Percentiles rank a stretch among this genome's conserved stretches.
Conservation (phyloP, 2,113 vertebrate genomes). For the Pogona vitticeps region DNA sequence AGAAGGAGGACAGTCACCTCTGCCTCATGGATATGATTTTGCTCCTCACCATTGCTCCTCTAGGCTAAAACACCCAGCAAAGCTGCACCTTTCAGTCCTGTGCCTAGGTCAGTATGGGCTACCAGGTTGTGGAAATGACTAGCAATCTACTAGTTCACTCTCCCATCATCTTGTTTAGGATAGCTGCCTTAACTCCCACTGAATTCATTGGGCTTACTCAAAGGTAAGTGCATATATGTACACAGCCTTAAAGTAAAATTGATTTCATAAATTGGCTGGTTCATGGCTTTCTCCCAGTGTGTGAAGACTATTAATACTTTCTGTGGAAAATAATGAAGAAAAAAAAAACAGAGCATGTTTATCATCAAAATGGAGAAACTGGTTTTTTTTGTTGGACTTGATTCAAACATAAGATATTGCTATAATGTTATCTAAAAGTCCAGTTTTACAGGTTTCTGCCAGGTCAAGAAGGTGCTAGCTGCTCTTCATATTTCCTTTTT, state of each 20-base stretch:
- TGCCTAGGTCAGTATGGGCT: background rate
- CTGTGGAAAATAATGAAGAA: background rate
- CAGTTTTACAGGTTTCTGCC: constrained; percentile 73
- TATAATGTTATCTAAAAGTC: constrained; percentile 76
- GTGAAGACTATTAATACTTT: constrained; percentile 15
- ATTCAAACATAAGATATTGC: constrained; percentile 71
- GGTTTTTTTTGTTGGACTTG: constrained; percentile 77
- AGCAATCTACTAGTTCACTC: background rate
- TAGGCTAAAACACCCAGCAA: no score
- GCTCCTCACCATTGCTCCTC: background rate
- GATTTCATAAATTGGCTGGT: background rate
- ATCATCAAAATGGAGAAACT: constrained; percentile 79
- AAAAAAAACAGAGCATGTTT: constrained; percentile 36
- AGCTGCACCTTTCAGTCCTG: no score
- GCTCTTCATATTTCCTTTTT: constrained; percentile 76
- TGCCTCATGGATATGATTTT: no score
- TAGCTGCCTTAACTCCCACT: background rate
- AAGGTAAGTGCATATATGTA: background rate
- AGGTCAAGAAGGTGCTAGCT: constrained; percentile 76
- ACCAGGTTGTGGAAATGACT: background rate
- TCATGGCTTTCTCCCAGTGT: background rate
- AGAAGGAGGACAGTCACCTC: background rate
- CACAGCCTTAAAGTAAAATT: background rate
- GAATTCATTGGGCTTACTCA: background rate
- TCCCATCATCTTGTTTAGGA: background rate